Evolutionary conservation across 2,888 invertebrate species (phyloP).

Genomic region (Apomyelois bistriatella): DNA sequence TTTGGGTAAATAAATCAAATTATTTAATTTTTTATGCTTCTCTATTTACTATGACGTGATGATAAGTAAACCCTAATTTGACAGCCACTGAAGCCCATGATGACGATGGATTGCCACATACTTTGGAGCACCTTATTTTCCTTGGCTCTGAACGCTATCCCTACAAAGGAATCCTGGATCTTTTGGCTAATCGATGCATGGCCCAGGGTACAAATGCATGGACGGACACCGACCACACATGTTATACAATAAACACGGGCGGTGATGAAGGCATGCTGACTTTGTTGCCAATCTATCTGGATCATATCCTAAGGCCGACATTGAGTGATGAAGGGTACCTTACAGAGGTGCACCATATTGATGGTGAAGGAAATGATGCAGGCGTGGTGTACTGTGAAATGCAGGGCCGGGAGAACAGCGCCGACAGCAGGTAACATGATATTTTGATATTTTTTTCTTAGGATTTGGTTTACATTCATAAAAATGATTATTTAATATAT

Average conservation of each 20-base stretch:
- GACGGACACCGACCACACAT: constrained; percentile 93
- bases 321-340: constrained; percentile 89
- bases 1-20: too few species aligned
- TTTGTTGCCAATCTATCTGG: constrained; percentile 93
- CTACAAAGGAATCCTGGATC: constrained; percentile 92
- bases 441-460: too few species aligned
- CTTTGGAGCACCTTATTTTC: constrained; percentile 94
- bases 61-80: not conserved
- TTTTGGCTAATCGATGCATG: constrained; percentile 92
- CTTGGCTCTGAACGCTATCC: constrained; percentile 94
- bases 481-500: too few species aligned
- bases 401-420: constrained; percentile 92
- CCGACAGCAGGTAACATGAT: constrained; percentile 80
- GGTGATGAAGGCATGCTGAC: constrained; percentile 91
- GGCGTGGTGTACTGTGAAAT: constrained; percentile 98
- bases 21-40: too few species aligned
- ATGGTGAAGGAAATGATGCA: constrained; percentile 92
- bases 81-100: constrained; percentile 94
- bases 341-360: constrained; percentile 96
- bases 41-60: too few species aligned
- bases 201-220: constrained; percentile 96
- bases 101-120: constrained; percentile 96
- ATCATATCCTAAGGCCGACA: constrained; percentile 92
- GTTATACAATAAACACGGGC: constrained; percentile 93
- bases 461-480: too few species aligned